A percentile compares a stretch with the other conserved stretches of the same genome.
phyloP scores from a whole-genome alignment of 1,140 invertebrate species.

The Panagrolaimus sp. region DNA sequence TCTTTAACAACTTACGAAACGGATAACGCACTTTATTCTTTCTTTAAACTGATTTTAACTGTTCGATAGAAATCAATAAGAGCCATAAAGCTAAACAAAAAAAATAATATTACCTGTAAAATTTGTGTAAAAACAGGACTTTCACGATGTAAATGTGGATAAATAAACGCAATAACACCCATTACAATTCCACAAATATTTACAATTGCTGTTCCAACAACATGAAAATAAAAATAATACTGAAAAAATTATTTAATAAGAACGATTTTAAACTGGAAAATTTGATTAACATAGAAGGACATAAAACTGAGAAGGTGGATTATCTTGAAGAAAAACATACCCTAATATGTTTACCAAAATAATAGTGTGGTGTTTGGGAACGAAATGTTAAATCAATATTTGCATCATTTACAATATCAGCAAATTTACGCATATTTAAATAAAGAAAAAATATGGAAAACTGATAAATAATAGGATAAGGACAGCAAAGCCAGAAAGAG shows the following conservation, averaged over 20 bases:
- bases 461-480: no score
- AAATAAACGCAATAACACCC: not conserved
- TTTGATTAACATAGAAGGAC: no score
- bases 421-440: not conserved
- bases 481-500: no score
- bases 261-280: no score
- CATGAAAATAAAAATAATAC: conserved; percentile 7
- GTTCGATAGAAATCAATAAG: no score
- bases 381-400: not conserved
- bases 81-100: no score
- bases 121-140: conserved; percentile 6
- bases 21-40: no score
- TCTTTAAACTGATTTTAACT: no score
- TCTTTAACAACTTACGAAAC: no score
- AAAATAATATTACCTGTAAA: not conserved
- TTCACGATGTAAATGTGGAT: conserved; percentile 8
- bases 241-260: not conserved
- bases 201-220: not conserved
- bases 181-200: not conserved
- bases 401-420: not conserved
- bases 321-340: not conserved
- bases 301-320: no score
- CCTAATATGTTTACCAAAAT: not conserved
- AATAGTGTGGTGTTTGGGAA: not conserved
- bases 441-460: no score